phyloP scores from a whole-genome alignment of 2,113 vertebrate genomes.

The Vimba vimba region DNA sequence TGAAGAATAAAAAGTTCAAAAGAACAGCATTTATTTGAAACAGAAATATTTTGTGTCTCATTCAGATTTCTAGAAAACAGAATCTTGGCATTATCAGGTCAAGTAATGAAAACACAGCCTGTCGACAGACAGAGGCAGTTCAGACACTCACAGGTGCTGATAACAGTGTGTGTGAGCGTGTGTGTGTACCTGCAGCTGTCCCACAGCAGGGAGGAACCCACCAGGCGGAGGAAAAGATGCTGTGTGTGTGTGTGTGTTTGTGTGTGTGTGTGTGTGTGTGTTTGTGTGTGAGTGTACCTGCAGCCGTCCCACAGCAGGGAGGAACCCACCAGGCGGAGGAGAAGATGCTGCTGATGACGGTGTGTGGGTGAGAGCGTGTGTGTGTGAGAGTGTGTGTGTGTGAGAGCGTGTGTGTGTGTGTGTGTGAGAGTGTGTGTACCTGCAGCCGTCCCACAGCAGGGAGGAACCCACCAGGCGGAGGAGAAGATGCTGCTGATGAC shows the following conservation, averaged over 20 bases:
- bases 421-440: conserved; percentile 77
- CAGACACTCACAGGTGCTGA: not conserved
- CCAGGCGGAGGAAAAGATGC: conserved; percentile 95
- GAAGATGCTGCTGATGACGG: conserved; percentile 92
- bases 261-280: too few species aligned
- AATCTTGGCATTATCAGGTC: too few species aligned
- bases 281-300: too few species aligned
- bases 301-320: conserved; percentile 90
- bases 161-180: too few species aligned
- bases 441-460: conserved; percentile 91
- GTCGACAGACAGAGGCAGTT: not conserved
- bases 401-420: too few species aligned
- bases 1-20: too few species aligned
- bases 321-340: conserved; percentile 97
- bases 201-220: conserved; percentile 95
- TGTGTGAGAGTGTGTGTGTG: conserved; percentile 43
- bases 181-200: conserved; percentile 85
- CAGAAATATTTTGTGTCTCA: too few species aligned
- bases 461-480: conserved; percentile 95
- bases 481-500: conserved; percentile 95
- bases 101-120: too few species aligned
- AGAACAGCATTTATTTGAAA: too few species aligned
- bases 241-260: conserved; percentile 48
- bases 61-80: too few species aligned
- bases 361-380: too few species aligned